Conservation (phyloP, 1,140 invertebrate species). For the Drosophila kanapiae region DNA sequence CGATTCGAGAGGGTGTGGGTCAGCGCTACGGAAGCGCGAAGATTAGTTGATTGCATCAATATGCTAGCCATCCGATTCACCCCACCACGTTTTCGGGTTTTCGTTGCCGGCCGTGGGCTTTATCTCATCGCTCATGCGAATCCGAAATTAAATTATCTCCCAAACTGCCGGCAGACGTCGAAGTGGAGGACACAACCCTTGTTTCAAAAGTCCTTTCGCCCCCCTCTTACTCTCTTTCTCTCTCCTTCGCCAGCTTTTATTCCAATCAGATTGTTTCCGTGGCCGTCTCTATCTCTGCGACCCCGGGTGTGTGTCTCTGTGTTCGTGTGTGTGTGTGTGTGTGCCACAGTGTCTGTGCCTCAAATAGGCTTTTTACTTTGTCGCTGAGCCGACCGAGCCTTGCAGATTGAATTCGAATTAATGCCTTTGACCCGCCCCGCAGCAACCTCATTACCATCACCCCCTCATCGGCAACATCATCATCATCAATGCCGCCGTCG, state of each 20-base stretch:
- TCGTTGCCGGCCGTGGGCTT: conserved; percentile 38
- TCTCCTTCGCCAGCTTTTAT: conserved; percentile 54
- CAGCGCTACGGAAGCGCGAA: conserved; percentile 74
- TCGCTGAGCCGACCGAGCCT: conserved; percentile 69
- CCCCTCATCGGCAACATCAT: conserved; percentile 35
- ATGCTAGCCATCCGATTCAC: conserved; percentile 72
- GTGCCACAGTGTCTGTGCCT: conserved; percentile 42
- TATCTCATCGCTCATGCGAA: conserved; percentile 83
- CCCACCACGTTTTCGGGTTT: conserved; percentile 33
- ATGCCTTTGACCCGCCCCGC: conserved; percentile 83
- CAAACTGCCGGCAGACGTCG: conserved; percentile 59
- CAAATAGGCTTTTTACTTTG: conserved; percentile 83
- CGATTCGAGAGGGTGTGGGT: conserved; percentile 30
- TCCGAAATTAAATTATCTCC: conserved; percentile 85
- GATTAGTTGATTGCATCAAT: conserved; percentile 85
- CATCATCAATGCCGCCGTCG: conserved; percentile 1
- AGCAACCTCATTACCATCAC: conserved; percentile 62
- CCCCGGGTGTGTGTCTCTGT: conserved; percentile 6
- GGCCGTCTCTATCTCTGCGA: conserved; percentile 40
- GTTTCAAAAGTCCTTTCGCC: conserved; percentile 70
- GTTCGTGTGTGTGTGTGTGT: conserved; percentile 4
- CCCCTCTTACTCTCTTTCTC: background rate
- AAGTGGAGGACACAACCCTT: conserved; percentile 77
- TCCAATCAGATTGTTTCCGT: conserved; percentile 85
- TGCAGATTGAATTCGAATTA: conserved; percentile 85